Percentiles rank a stretch among this genome's conserved stretches.
phyloP scores from a whole-genome alignment of 1,140 invertebrate species.

The Oedothorax gibbosus region DNA sequence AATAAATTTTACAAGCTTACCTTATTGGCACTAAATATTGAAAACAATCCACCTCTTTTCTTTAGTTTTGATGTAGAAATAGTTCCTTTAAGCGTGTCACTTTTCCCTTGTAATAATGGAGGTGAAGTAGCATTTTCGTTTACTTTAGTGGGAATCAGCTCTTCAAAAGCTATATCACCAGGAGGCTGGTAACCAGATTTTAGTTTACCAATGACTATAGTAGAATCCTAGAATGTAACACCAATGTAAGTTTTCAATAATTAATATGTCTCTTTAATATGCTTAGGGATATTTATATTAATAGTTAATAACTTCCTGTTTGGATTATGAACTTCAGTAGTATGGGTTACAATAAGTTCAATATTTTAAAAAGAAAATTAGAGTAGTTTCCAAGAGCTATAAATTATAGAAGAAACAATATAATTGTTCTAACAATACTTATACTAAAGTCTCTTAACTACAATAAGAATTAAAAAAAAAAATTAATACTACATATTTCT shows the following conservation, averaged over 20 bases:
- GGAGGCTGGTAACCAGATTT: conserved; percentile 96
- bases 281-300: background rate
- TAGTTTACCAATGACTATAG: conserved; percentile 90
- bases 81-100: conserved; percentile 84
- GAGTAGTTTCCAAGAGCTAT: too few species aligned
- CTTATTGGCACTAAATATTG: conserved; percentile 94
- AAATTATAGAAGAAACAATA: too few species aligned
- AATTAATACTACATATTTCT: too few species aligned
- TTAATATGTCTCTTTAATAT: too few species aligned
- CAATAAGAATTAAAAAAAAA: too few species aligned
- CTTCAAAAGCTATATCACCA: conserved; percentile 95
- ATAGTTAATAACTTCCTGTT: background rate
- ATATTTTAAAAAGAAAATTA: too few species aligned
- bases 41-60: conserved; percentile 88
- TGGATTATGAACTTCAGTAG: too few species aligned
- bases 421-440: too few species aligned
- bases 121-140: conserved; percentile 44
- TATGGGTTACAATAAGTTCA: too few species aligned
- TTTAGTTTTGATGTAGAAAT: conserved; percentile 84
- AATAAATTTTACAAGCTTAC: conserved; percentile 72
- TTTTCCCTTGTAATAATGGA: conserved; percentile 53
- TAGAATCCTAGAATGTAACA: conserved; percentile 78
- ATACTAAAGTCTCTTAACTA: too few species aligned
- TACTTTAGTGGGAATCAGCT: conserved; percentile 73
- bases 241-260: background rate